These are phyloP conservation scores for Aleiodes testaceus DNA, from an alignment of 2,888 invertebrate genomes.

Conservation along the genomic window DNA sequence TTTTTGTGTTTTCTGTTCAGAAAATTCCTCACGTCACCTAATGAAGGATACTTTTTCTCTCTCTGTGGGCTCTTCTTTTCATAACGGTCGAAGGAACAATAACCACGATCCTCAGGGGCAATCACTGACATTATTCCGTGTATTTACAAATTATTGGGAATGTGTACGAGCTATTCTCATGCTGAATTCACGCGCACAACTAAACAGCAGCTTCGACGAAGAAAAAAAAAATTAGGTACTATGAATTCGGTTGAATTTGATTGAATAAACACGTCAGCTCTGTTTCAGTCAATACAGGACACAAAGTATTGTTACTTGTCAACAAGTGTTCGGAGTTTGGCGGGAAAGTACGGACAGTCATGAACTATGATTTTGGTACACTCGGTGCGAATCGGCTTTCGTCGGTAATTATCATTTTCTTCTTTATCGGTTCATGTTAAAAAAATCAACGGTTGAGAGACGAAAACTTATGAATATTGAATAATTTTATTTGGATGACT, in stretches of 20 bases:
- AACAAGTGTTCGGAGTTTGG: slow-evolving; percentile 12
- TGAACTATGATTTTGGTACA: too few relatives aligned
- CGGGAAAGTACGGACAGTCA: not conserved
- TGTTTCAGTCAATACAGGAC: not conserved
- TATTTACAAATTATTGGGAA: not conserved
- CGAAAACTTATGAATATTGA: too few relatives aligned
- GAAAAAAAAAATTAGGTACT: not conserved
- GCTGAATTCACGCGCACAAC: too few relatives aligned
- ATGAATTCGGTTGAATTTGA: not conserved
- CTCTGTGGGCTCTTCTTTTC: not conserved
- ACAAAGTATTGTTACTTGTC: not conserved
- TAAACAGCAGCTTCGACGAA: not conserved
- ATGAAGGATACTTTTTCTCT: not conserved
- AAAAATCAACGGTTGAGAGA: too few relatives aligned
- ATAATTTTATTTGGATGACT: too few relatives aligned
- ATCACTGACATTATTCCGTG: slow-evolving; percentile 21
- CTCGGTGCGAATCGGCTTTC: too few relatives aligned
- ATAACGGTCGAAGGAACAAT: slow-evolving; percentile 14
- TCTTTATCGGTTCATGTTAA: too few relatives aligned
- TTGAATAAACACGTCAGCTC: not conserved
- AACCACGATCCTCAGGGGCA: not conserved
- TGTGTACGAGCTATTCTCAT: too few relatives aligned
- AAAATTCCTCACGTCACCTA: not conserved
- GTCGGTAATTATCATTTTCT: too few relatives aligned
- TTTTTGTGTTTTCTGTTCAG: slow-evolving; percentile 2